phyloP scores from a whole-genome alignment of 2,888 invertebrate genomes.

The Caenorhabditis macrosperma region DNA sequence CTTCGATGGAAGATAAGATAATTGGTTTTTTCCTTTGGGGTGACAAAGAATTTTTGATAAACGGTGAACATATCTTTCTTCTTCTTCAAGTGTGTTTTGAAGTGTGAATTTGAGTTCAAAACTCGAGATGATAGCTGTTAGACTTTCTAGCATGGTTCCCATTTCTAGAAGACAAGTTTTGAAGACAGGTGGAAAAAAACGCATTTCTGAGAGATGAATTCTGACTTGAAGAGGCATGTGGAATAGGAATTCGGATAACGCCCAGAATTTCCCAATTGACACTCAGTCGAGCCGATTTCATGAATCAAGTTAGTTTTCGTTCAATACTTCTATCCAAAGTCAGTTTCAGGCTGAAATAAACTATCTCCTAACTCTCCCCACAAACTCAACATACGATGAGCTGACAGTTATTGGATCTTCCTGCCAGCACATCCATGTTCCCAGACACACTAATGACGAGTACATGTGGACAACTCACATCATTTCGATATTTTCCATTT shows the following conservation, averaged over 20 bases:
- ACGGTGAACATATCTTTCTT: background rate
- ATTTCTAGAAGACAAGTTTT: too few species aligned
- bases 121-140: too few species aligned
- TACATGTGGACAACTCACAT: constrained; percentile 3
- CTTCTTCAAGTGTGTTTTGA: too few species aligned
- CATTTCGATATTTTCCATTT: constrained; percentile 10
- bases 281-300: background rate
- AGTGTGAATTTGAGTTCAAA: too few species aligned
- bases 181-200: too few species aligned
- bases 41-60: background rate
- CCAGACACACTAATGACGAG: background rate
- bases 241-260: background rate
- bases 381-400: constrained; percentile 32
- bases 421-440: constrained; percentile 46
- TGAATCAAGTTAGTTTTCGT: background rate
- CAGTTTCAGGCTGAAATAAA: background rate
- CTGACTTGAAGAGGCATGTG: background rate
- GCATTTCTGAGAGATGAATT: too few species aligned
- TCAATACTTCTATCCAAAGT: background rate
- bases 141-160: too few species aligned
- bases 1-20: constrained; percentile 32
- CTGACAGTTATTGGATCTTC: constrained; percentile 40
- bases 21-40: too few species aligned
- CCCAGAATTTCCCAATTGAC: background rate
- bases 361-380: constrained; percentile 13